phyloP scores from a whole-genome alignment of 1,140 invertebrate species.

The Neoseiulus cucumeris region DNA sequence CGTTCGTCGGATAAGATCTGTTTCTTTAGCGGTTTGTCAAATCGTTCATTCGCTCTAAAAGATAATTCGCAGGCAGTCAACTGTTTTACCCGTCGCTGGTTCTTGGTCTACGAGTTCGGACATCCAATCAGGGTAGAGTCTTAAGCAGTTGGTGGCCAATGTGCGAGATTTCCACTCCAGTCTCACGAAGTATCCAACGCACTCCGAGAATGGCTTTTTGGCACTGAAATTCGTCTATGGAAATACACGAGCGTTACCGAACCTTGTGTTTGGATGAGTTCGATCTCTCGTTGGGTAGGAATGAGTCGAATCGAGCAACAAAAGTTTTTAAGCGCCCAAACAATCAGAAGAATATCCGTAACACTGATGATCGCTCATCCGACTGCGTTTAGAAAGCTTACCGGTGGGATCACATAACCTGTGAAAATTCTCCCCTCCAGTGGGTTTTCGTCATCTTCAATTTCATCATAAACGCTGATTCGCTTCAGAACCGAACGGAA shows the following conservation, averaged over 20 bases:
- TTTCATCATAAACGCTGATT: not conserved
- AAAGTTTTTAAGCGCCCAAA: not conserved
- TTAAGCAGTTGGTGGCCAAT: not conserved
- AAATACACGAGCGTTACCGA: too few relatives aligned
- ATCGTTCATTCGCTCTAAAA: not conserved
- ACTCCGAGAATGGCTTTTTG: not conserved
- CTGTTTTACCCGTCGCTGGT: not conserved
- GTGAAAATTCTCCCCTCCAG: not conserved
- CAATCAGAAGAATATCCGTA: not conserved
- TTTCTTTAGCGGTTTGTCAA: not conserved
- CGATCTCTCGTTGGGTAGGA: not conserved
- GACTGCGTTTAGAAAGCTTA: not conserved
- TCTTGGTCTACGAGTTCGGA: not conserved
- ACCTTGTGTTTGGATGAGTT: too few relatives aligned
- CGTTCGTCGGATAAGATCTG: not conserved
- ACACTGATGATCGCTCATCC: not conserved
- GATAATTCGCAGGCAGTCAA: not conserved
- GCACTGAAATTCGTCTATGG: not conserved
- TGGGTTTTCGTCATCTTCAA: slow-evolving; percentile 1
- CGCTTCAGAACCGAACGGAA: slow-evolving; percentile 1
- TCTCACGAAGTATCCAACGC: not conserved
- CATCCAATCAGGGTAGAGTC: slow-evolving; percentile 3
- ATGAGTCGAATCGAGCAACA: not conserved
- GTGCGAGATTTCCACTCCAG: not conserved
- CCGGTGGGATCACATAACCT: slow-evolving; percentile 1